Evolutionary conservation across 1,140 invertebrate genomes (phyloP).

Genomic region (Calliopsis andreniformis): DNA sequence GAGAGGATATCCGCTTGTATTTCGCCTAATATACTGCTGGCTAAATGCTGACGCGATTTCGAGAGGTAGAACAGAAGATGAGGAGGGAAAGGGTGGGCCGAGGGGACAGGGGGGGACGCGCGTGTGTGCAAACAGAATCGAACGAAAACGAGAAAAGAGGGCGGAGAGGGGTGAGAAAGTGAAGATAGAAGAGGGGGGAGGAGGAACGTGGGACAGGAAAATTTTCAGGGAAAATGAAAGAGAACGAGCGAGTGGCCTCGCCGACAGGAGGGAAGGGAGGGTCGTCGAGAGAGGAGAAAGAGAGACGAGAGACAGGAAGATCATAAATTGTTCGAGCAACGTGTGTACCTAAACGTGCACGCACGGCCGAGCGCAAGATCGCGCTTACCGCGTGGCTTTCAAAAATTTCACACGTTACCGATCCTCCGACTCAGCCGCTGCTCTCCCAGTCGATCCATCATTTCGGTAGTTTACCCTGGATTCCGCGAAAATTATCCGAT

Average conservation of each 20-base stretch:
- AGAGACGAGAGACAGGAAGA: slow-evolving; percentile 12
- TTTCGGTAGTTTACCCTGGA: slow-evolving; percentile 61
- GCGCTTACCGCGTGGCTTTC: slow-evolving; percentile 65
- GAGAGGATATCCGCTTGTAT: slow-evolving; percentile 79
- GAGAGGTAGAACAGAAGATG: slow-evolving; percentile 59
- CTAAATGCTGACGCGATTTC: slow-evolving; percentile 80
- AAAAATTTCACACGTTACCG: slow-evolving; percentile 69
- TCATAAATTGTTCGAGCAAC: slow-evolving; percentile 73
- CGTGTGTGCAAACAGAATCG: slow-evolving; percentile 13
- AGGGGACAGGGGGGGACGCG: background rate
- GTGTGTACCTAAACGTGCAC: slow-evolving; percentile 55
- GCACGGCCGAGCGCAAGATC: slow-evolving; percentile 59
- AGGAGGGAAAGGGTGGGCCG: slow-evolving; percentile 3
- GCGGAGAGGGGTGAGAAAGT: background rate
- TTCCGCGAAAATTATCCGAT: slow-evolving; percentile 62
- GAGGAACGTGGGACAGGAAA: background rate
- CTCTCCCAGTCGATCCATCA: slow-evolving; percentile 60
- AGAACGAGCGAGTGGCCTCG: background rate
- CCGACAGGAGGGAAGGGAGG: background rate
- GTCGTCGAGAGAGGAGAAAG: slow-evolving; percentile 24
- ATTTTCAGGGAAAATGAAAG: slow-evolving; percentile 43
- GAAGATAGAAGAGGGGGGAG: background rate
- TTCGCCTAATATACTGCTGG: slow-evolving; percentile 80
- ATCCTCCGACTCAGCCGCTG: slow-evolving; percentile 39
- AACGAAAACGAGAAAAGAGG: slow-evolving; percentile 6